phyloP scores from a whole-genome alignment of 2,113 vertebrate species.

The Willisornis vidua region DNA sequence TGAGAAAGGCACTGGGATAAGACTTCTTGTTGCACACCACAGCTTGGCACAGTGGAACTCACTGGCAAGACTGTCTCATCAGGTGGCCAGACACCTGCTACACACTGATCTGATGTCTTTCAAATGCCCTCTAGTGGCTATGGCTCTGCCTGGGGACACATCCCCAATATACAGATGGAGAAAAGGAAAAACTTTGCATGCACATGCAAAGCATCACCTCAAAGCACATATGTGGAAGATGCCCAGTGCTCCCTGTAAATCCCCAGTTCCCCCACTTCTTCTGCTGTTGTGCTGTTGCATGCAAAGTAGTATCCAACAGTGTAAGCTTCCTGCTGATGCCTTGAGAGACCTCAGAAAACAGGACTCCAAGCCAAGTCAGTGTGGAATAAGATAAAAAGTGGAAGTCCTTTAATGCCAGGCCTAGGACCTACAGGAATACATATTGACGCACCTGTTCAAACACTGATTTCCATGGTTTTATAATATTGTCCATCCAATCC shows the following conservation, averaged over 20 bases:
- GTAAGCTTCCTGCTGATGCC: not conserved
- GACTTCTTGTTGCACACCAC: not conserved
- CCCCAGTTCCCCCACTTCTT: not conserved
- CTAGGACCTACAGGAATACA: too few relatives aligned
- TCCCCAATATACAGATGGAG: not conserved
- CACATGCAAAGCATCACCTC: not conserved
- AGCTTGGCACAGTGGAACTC: not conserved
- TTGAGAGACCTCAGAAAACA: too few relatives aligned
- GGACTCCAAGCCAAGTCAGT: too few relatives aligned
- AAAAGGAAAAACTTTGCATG: not conserved
- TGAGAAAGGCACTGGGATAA: not conserved
- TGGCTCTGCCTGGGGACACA: not conserved
- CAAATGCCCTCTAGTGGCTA: constrained; percentile 76
- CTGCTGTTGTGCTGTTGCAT: not conserved
- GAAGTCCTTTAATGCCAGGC: too few relatives aligned
- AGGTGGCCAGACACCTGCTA: not conserved
- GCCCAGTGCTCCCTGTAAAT: not conserved
- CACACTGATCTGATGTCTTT: constrained; percentile 50
- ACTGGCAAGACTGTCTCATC: not conserved
- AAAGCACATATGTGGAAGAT: not conserved
- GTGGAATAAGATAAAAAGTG: too few relatives aligned
- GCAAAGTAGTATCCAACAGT: not conserved
- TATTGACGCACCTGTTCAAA: too few relatives aligned
- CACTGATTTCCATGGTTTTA: too few relatives aligned
- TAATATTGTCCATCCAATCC: too few relatives aligned